phyloP scores from a whole-genome alignment of 2,888 invertebrate species.

The Rotaria socialis region DNA sequence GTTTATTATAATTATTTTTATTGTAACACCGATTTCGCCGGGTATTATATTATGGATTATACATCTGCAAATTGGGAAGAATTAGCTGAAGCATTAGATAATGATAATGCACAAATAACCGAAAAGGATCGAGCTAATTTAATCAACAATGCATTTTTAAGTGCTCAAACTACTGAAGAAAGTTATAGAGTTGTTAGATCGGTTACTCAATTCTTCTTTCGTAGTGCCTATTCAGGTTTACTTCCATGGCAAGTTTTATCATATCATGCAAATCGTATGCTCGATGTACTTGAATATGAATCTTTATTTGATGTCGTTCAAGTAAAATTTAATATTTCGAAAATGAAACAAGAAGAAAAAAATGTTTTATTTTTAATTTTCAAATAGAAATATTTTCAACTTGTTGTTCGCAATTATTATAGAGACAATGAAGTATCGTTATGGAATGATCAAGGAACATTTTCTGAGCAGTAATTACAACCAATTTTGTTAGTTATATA shows the following conservation, averaged over 20 bases:
- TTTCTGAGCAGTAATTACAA: not conserved
- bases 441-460: not conserved
- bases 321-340: not conserved
- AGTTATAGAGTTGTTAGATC: not conserved
- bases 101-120: conserved; percentile 11
- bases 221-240: not conserved
- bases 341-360: not conserved
- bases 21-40: conserved; percentile 43
- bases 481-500: no score
- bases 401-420: not conserved
- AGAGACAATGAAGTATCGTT: not conserved
- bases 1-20: not conserved
- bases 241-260: not conserved
- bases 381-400: not conserved
- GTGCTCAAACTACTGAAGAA: not conserved
- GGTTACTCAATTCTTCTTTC: not conserved
- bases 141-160: conserved; percentile 42
- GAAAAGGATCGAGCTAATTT: conserved; percentile 40
- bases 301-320: not conserved
- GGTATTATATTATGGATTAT: conserved; percentile 45
- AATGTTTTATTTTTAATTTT: not conserved
- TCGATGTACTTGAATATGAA: conserved; percentile 26
- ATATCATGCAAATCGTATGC: not conserved
- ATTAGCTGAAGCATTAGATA: conserved; percentile 21
- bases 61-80: conserved; percentile 39